Conservation (phyloP, 2,797 vertebrate species). For the Graptemys geographica region DNA sequence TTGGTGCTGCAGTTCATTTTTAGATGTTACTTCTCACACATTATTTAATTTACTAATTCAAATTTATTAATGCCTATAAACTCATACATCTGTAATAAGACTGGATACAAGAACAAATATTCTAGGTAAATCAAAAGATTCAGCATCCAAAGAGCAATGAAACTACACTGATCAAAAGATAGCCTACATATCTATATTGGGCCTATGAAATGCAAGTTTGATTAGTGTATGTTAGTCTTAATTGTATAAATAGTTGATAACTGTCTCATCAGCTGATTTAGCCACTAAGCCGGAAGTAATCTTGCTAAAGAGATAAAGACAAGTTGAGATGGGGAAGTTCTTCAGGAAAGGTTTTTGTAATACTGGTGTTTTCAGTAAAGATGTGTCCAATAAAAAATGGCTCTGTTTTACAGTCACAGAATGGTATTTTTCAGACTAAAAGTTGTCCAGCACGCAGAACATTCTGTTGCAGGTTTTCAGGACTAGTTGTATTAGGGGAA, state of each 20-base stretch:
- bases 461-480: conserved; percentile 24
- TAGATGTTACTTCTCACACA: not conserved
- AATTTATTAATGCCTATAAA: not conserved
- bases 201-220: not conserved
- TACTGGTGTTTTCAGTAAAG: not conserved
- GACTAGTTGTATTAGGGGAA: conserved; percentile 13
- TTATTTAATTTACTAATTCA: not conserved
- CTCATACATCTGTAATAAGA: not conserved
- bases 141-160: not conserved
- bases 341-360: not conserved
- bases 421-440: not conserved
- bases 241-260: not conserved
- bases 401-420: not conserved
- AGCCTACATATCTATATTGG: not conserved
- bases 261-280: not conserved
- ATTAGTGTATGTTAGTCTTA: not conserved
- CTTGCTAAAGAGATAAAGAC: not conserved
- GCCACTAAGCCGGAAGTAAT: not conserved
- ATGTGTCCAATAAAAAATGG: not conserved
- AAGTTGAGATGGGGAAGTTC: not conserved
- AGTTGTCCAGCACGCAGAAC: not conserved
- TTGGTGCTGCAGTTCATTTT: not conserved
- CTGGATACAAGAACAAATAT: not conserved
- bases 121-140: not conserved
- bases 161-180: not conserved